Conservation (phyloP, 2,888 invertebrate species). For the Leptopilina drosophilae region DNA sequence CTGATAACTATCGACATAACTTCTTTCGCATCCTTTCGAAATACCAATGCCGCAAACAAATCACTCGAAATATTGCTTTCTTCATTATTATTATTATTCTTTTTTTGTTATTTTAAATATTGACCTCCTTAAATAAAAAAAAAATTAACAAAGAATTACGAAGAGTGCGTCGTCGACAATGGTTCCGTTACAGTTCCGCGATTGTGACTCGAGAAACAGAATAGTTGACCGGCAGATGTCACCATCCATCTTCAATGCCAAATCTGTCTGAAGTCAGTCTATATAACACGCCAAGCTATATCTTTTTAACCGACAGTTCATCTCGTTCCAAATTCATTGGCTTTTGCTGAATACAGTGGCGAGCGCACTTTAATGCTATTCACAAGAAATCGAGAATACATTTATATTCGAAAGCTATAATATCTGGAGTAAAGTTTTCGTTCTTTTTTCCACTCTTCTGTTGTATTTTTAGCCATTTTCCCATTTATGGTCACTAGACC, state of each 20-base stretch:
- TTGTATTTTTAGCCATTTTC: too few species aligned
- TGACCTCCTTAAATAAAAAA: constrained; percentile 10
- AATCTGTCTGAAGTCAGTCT: constrained; percentile 40
- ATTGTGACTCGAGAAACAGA: constrained; percentile 11
- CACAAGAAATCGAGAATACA: not conserved
- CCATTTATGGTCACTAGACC: too few species aligned
- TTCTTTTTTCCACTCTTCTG: too few species aligned
- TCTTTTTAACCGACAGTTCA: constrained; percentile 22
- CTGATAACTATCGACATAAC: constrained; percentile 24
- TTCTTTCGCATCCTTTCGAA: constrained; percentile 1
- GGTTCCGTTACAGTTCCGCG: constrained; percentile 34
- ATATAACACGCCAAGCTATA: not conserved
- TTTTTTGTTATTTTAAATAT: not conserved
- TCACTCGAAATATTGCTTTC: not conserved
- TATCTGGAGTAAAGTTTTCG: too few species aligned
- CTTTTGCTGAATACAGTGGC: constrained; percentile 14
- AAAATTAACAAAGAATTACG: constrained; percentile 24
- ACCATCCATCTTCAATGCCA: constrained; percentile 25
- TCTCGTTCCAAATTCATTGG: constrained; percentile 26
- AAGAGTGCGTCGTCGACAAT: not conserved
- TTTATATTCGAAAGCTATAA: too few species aligned
- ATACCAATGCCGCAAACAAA: not conserved
- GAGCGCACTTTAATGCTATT: constrained; percentile 15
- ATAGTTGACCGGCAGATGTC: constrained; percentile 19
- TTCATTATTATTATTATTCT: too few species aligned